Evolutionary conservation across 2,888 invertebrate species (phyloP).

Genomic region (Lottia gigantea): DNA sequence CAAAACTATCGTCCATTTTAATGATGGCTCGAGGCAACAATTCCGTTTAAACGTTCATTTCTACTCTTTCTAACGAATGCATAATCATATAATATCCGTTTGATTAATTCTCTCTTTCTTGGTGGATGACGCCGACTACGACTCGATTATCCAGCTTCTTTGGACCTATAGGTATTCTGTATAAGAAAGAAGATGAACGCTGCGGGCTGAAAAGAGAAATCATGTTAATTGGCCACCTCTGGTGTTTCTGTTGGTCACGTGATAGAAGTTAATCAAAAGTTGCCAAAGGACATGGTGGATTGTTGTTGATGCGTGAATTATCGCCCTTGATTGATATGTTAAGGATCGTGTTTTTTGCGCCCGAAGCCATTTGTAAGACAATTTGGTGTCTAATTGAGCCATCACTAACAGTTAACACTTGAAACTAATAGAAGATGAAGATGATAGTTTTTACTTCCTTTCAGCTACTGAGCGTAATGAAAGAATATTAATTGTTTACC

Average conservation of each 20-base stretch:
- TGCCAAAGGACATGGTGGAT: slow-evolving; percentile 16
- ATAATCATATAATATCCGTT: slow-evolving; percentile 24
- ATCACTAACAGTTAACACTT: slow-evolving; percentile 10
- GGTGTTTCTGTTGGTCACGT: slow-evolving; percentile 29
- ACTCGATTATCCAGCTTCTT: neutral
- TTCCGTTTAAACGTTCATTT: slow-evolving; percentile 1
- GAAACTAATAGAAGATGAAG: no score
- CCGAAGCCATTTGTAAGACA: slow-evolving; percentile 1
- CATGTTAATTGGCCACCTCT: slow-evolving; percentile 10
- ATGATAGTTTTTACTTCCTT: no score
- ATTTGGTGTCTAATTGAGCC: slow-evolving; percentile 9
- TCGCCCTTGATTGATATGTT: slow-evolving; percentile 11
- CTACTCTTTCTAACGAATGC: slow-evolving; percentile 21
- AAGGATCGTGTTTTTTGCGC: slow-evolving; percentile 10
- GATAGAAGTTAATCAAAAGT: slow-evolving; percentile 30
- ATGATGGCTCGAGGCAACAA: neutral
- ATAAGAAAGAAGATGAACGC: no score
- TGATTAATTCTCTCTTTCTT: slow-evolving; percentile 21
- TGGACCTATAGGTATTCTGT: neutral
- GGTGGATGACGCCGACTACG: slow-evolving; percentile 19
- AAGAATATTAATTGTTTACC: no score
- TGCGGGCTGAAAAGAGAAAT: neutral
- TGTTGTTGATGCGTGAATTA: slow-evolving; percentile 11
- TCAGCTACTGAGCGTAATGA: no score
- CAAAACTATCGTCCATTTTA: slow-evolving; percentile 1